phyloP scores from a whole-genome alignment of 1,140 invertebrate species.

The Stenopsyche tienmushanensis region DNA sequence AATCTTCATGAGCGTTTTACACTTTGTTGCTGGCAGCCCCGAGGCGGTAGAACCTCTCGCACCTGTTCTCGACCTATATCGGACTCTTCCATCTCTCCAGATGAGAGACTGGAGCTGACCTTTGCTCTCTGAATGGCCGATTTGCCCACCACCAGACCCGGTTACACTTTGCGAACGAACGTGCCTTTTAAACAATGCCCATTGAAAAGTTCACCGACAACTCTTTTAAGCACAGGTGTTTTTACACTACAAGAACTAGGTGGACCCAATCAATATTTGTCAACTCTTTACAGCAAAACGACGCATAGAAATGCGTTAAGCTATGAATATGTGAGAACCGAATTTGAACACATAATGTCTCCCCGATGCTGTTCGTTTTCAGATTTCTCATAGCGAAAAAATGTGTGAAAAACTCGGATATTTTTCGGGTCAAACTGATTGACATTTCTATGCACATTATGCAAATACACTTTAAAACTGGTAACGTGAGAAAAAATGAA shows the following conservation, averaged over 20 bases:
- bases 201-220: background rate
- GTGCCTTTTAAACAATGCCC: background rate
- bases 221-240: background rate
- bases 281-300: background rate
- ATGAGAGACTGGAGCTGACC: background rate
- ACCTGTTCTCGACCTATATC: background rate
- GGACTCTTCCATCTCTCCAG: background rate
- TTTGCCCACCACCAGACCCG: background rate
- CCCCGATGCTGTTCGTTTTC: no score
- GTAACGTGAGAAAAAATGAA: no score
- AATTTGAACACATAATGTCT: no score
- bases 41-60: background rate
- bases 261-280: background rate
- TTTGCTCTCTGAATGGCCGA: background rate
- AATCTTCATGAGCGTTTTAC: background rate
- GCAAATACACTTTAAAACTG: no score
- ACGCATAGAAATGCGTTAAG: no score
- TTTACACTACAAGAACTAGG: background rate
- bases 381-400: no score
- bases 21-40: background rate
- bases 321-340: no score
- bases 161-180: background rate
- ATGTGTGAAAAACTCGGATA: no score
- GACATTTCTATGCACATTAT: no score
- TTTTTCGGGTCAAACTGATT: no score